These are phyloP conservation scores for Dryobota labecula DNA, from an alignment of 2,888 invertebrate genomes.

Conservation along the genomic window DNA sequence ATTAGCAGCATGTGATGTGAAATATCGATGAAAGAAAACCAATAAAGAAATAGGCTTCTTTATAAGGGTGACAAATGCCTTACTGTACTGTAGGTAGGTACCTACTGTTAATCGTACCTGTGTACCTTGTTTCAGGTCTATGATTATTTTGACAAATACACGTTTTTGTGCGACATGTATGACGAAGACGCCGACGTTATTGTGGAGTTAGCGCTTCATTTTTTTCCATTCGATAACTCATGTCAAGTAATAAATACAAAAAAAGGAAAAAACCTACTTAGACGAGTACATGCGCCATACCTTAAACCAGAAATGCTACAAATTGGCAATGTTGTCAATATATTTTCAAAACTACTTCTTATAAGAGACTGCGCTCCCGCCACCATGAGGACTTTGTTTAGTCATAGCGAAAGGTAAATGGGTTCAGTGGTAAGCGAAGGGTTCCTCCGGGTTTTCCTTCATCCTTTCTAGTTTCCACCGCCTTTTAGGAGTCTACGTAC, in stretches of 20 bases:
- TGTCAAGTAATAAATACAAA: slow-evolving; percentile 93
- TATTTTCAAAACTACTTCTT: slow-evolving; percentile 93
- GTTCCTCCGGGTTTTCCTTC: background rate
- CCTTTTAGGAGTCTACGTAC: background rate
- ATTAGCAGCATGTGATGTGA: too few species aligned
- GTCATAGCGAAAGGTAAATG: slow-evolving; percentile 91
- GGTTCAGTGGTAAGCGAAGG: background rate
- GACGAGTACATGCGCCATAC: slow-evolving; percentile 92
- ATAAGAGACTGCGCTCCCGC: slow-evolving; percentile 93
- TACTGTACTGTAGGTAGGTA: too few species aligned
- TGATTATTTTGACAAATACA: slow-evolving; percentile 89
- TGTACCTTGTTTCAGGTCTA: too few species aligned
- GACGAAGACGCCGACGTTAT: slow-evolving; percentile 93
- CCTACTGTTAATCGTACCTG: too few species aligned
- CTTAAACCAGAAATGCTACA: slow-evolving; percentile 92
- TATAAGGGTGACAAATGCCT: too few species aligned
- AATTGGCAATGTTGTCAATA: slow-evolving; percentile 93
- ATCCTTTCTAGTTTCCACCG: background rate
- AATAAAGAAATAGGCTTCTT: too few species aligned
- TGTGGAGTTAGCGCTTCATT: slow-evolving; percentile 93
- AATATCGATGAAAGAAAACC: too few species aligned
- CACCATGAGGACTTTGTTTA: slow-evolving; percentile 91
- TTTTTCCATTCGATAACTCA: slow-evolving; percentile 94
- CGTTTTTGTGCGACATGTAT: slow-evolving; percentile 95
- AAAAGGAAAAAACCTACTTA: slow-evolving; percentile 91